Evolutionary conservation across 2,113 vertebrate genomes (phyloP).

Genomic region (Corythornis cristatus): DNA sequence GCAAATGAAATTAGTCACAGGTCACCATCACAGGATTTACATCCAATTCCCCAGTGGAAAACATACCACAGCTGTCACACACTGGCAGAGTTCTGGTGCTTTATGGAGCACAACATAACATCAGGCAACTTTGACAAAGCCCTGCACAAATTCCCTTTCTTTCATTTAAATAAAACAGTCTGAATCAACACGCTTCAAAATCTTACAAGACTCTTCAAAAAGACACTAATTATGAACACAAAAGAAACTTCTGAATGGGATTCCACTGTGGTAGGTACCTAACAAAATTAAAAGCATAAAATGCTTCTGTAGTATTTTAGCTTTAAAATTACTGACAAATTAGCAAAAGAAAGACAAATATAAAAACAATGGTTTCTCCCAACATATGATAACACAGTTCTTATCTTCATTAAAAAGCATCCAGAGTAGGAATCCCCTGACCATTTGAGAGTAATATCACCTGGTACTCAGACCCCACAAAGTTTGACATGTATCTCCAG

Average conservation of each 20-base stretch:
- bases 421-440: background rate
- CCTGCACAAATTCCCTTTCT: background rate
- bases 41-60: background rate
- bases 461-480: background rate
- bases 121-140: background rate
- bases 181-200: constrained; percentile 43
- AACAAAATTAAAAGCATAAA: background rate
- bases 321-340: background rate
- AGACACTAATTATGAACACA: constrained; percentile 36
- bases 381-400: background rate
- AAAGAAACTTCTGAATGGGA: background rate
- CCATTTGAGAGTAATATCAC: background rate
- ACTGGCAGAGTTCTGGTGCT: background rate
- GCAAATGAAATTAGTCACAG: background rate
- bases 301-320: background rate
- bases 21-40: background rate
- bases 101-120: background rate
- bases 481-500: background rate
- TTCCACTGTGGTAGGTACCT: background rate
- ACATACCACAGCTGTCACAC: background rate
- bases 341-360: background rate
- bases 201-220: constrained; percentile 24
- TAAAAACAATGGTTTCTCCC: background rate
- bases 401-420: background rate
- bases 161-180: constrained; percentile 43